phyloP scores from a whole-genome alignment of 2,797 vertebrate species.

The Streptopelia turtur region DNA sequence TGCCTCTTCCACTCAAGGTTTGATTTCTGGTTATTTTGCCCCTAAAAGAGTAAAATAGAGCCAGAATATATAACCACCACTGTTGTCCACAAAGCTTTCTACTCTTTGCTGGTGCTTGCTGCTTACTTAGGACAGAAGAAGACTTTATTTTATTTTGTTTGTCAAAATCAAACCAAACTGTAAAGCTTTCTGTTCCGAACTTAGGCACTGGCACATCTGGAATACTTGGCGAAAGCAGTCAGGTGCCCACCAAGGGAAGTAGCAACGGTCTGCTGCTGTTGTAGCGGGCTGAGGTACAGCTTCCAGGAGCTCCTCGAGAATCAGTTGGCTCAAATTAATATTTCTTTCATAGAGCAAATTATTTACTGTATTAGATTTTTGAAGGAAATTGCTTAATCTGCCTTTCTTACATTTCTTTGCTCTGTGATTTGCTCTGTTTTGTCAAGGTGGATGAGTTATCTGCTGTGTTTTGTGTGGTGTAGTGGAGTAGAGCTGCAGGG shows the following conservation, averaged over 20 bases:
- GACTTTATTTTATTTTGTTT: not conserved
- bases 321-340: not conserved
- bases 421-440: not conserved
- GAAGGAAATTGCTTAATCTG: not conserved
- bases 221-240: not conserved
- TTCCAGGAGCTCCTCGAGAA: not conserved
- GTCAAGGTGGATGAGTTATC: not conserved
- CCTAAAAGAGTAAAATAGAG: not conserved
- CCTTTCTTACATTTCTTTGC: not conserved
- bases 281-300: not conserved
- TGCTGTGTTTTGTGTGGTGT: accelerated
- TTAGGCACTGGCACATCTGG: not conserved
- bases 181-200: not conserved
- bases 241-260: not conserved
- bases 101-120: not conserved
- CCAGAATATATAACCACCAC: not conserved
- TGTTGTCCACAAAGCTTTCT: not conserved
- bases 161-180: not conserved
- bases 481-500: not conserved
- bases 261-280: not conserved
- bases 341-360: not conserved
- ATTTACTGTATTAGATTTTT: not conserved
- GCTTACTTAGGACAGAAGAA: not conserved
- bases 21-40: not conserved
- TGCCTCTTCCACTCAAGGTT: not conserved